phyloP scores from a whole-genome alignment of 92 coral and sea anemone genomes.

The Siderastrea radians region DNA sequence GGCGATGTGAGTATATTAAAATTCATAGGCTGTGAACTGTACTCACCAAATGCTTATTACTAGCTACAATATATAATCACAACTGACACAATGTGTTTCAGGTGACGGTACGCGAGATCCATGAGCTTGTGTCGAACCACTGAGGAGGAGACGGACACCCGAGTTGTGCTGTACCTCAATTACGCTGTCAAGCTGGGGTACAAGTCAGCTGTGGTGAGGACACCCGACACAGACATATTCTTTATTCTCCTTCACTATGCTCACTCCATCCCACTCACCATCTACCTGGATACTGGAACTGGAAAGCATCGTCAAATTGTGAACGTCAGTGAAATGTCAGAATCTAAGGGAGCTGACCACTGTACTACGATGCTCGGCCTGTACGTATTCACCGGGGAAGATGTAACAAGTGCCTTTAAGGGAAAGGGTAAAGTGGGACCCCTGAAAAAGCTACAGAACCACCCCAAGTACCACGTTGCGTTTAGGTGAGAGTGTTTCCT shows the following conservation, averaged over 20 bases:
- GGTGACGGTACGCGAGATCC: conserved; percentile 30
- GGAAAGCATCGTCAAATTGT: conserved; percentile 67
- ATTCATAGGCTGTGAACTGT: no score
- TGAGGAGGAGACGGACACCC: conserved; percentile 76
- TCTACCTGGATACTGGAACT: conserved; percentile 66
- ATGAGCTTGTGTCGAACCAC: conserved; percentile 46
- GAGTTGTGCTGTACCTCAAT: conserved; percentile 58
- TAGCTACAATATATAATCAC: no score
- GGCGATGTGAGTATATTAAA: no score
- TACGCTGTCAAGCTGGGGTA: conserved; percentile 54
- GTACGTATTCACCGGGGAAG: conserved; percentile 74
- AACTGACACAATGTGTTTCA: no score
- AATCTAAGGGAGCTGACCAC: no score
- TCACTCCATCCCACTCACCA: conserved; percentile 55
- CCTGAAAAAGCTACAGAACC: conserved; percentile 41
- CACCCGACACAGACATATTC: conserved; percentile 69
- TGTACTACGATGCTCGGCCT: conserved; percentile 44
- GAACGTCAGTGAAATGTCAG: no score
- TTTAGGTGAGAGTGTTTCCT: conserved; percentile 45
- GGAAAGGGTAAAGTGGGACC: conserved; percentile 68
- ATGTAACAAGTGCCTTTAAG: conserved; percentile 69
- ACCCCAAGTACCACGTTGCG: conserved; percentile 29
- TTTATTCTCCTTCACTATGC: conserved; percentile 68
- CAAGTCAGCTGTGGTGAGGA: no score
- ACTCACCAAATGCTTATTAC: no score